phyloP scores from a whole-genome alignment of 2,113 vertebrate genomes.

The Desmodus rotundus region DNA sequence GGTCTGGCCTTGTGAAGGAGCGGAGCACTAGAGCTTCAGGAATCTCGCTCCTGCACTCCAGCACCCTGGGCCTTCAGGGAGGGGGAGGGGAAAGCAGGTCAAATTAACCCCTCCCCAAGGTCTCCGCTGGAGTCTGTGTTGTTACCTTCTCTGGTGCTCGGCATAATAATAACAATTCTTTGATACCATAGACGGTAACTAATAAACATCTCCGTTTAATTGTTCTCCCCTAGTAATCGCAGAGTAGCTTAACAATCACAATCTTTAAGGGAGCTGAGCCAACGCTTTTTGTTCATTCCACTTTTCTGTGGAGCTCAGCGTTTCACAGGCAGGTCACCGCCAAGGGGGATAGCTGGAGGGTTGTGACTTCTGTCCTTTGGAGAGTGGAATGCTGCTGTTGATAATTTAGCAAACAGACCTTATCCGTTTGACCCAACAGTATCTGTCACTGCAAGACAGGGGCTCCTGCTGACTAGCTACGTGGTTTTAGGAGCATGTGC shows the following conservation, averaged over 20 bases:
- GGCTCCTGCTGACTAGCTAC: rapidly evolving
- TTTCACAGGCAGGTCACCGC: neutral
- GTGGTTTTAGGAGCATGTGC: neutral
- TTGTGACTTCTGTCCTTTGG: rapidly evolving
- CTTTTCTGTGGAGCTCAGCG: neutral
- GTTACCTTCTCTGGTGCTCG: neutral
- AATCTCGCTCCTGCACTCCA: neutral
- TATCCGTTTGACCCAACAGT: slow-evolving; percentile 41
- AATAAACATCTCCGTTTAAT: neutral
- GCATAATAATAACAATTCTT: neutral
- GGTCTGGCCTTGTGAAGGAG: neutral
- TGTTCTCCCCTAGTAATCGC: neutral
- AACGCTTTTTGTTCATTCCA: neutral
- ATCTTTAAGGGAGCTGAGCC: neutral
- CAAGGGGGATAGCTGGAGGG: neutral
- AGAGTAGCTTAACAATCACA: neutral
- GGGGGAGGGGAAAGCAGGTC: rapidly evolving
- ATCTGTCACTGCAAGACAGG: neutral
- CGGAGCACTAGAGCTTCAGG: rapidly evolving
- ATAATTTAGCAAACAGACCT: slow-evolving; percentile 30
- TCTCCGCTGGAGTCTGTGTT: neutral
- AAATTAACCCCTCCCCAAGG: rapidly evolving
- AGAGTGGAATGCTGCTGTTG: neutral
- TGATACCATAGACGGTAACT: neutral
- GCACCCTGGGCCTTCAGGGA: rapidly evolving